Base-by-base conservation (phyloP, 2,113 vertebrate species). In the Anoura caudifer region DNA sequence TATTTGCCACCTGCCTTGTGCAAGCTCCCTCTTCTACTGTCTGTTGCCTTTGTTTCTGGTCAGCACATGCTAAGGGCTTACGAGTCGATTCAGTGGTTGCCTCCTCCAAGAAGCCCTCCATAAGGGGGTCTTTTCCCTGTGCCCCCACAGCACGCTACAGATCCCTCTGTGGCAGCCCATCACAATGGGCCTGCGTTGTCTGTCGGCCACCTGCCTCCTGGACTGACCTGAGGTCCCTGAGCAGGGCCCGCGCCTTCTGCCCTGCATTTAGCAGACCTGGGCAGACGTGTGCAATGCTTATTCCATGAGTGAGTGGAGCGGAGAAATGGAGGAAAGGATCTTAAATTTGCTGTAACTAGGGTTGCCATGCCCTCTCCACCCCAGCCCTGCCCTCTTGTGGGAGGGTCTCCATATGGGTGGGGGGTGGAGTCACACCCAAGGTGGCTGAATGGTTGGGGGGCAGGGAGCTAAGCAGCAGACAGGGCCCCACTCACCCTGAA, bases 401-500 rank as follows among this genome's bases (percentile, higher is more conserved):
- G 36, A 45, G 36, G 6, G 80, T 38, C 24, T 38, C 80, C 65
- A 45, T 28, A 14, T 4, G 54, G 5, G 19, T 2, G 59, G 24
- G 59, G 24, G 15, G n/a, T 33, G 63, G 43, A 36, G 56, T 41
- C 87, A 31, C 16, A 5, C 16, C 45, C n/a, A 0, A 4, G 16
- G 38, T 3, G 59, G 47, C 47, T 22, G 63, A 13, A 0, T 14
- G 38, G 65, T 33, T 26, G 28, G 24, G 9, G 56, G 19, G 20
- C 3, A 7, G 5, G 59, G 22, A 72, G 45, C 13, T 4, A 0
- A 15, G 36, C 2, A 4, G 56, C 1, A 50, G 72, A 69, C 54
- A 3, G 11, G 22, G 5, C 61, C 61, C 61, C 61, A 31, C 97
- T 98, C 97, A 99, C 96, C 98, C 75, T 93, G 95, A 43, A 98